Base-by-base conservation (phyloP, 2,888 invertebrate genomes). In the Drosophila engyochracea region DNA sequence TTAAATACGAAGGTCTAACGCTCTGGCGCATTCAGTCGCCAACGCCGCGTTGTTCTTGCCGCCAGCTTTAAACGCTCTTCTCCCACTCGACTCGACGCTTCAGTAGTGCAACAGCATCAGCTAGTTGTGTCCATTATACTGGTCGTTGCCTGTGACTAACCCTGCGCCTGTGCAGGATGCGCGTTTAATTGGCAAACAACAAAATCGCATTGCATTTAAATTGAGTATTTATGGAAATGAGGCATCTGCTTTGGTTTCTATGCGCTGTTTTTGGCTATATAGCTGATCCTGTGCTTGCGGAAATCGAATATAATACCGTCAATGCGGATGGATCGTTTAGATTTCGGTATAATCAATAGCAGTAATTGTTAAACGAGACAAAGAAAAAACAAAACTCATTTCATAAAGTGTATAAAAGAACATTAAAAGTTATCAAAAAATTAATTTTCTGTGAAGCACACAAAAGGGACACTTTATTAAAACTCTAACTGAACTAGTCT, bases 281-380 rank as follows among this genome's bases (percentile, higher is more conserved):
- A 51, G 55, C 22, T 28, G 35, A 61, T 59, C 73, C 79, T 62
- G 81, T 70, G 51, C 59, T 70, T 41, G 84, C 90, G 67, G 93
- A 93, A 59, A 93, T 93, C 69, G 95, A 95, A 73, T 96, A 95
- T 85, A 96, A 96, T 85, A 94, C 95, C 69, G 94, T 96, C 47
- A 95, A 96, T 80, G 94, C 95, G 35, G 96, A 97, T 93, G 96
- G 96, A 91, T 96, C 96, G 28, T 97, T 95, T 89, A 95, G 96
- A 92, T 97, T 96, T 93, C 96, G 96, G 95, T 95, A 93, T 73
- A 75, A 10, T 6, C 22, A 44, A 58, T 0, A 74, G 25, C 3
- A 14, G 41, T 7, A 44, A 30, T 47, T 25, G 37, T 64, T 39
- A 33, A 53, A 47, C 25, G 25, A 16, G 14, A 0, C 25, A 28